Percentiles rank a stretch among this genome's conserved stretches.
phyloP scores from a whole-genome alignment of 2,797 vertebrate species.

The Stomatorhinus walkeri region DNA sequence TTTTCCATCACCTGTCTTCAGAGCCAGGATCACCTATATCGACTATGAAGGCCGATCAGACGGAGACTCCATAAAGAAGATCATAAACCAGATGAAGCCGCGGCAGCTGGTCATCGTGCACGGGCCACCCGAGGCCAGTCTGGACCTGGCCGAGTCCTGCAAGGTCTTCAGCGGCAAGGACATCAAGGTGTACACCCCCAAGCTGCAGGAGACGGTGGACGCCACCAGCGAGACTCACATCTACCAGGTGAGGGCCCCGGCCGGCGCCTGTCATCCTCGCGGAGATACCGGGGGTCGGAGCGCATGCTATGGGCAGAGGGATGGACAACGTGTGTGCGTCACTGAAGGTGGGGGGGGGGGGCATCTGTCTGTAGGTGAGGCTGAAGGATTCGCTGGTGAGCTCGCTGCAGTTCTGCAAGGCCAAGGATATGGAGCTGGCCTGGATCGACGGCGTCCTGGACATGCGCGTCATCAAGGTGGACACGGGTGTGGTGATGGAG shows the following conservation, averaged over 20 bases:
- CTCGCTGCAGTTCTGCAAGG: conserved; percentile 96
- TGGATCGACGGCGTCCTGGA: conserved; percentile 97
- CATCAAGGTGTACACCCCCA: conserved; percentile 94
- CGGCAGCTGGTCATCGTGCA: conserved; percentile 88
- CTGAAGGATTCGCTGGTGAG: conserved; percentile 97
- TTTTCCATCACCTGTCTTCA: conserved; percentile 35
- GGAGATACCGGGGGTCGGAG: neutral
- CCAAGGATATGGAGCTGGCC: conserved; percentile 90
- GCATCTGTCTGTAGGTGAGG: conserved; percentile 66
- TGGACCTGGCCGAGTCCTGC: conserved; percentile 91
- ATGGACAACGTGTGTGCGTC: neutral
- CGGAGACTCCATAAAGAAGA: conserved; percentile 98
- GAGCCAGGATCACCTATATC: conserved; percentile 88
- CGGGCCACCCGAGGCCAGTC: conserved; percentile 86
- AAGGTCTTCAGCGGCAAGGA: conserved; percentile 93
- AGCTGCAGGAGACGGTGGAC: conserved; percentile 92
- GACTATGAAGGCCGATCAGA: conserved; percentile 98
- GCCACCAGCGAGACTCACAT: conserved; percentile 97
- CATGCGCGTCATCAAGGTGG: conserved; percentile 94
- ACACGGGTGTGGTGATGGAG: conserved; percentile 89
- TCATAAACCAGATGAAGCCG: conserved; percentile 98
- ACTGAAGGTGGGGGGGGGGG: neutral
- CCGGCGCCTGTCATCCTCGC: neutral
- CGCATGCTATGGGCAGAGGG: neutral
- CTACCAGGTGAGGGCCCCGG: conserved; percentile 74